phyloP scores from a whole-genome alignment of 2,113 vertebrate species.

The Steatornis caripensis region DNA sequence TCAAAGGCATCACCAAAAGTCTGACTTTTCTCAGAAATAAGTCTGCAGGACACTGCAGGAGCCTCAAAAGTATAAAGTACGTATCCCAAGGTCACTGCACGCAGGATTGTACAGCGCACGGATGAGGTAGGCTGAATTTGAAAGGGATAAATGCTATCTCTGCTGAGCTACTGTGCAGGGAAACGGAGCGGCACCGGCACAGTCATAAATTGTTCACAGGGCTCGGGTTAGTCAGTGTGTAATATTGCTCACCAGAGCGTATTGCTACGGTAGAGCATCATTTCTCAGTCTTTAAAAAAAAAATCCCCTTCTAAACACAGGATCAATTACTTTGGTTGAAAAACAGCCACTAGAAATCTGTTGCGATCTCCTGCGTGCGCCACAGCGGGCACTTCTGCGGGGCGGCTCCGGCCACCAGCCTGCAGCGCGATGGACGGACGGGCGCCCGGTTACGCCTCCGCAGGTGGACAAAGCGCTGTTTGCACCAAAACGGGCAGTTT shows the following conservation, averaged over 20 bases:
- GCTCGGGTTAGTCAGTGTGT: not conserved
- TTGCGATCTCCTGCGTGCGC: accelerated
- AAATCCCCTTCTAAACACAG: not conserved
- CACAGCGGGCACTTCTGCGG: not conserved
- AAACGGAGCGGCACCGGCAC: not conserved
- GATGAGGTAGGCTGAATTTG: not conserved
- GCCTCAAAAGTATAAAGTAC: not conserved
- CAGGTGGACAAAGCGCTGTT: accelerated
- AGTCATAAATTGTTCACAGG: not conserved
- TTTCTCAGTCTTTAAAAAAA: not conserved
- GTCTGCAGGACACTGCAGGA: not conserved
- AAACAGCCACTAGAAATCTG: not conserved
- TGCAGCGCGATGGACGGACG: accelerated
- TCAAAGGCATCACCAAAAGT: not conserved
- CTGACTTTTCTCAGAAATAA: not conserved
- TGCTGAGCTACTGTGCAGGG: not conserved
- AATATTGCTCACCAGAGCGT: not conserved
- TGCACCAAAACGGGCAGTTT: not conserved
- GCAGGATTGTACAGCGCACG: not conserved
- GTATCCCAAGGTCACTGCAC: not conserved
- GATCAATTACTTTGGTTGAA: not conserved
- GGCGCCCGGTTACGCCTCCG: accelerated
- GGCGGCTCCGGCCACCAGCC: not conserved
- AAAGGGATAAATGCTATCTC: not conserved
- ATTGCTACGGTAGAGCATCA: not conserved